Evolutionary conservation across 2,797 vertebrate genomes (phyloP).

Genomic region (Miichthys miiuy): DNA sequence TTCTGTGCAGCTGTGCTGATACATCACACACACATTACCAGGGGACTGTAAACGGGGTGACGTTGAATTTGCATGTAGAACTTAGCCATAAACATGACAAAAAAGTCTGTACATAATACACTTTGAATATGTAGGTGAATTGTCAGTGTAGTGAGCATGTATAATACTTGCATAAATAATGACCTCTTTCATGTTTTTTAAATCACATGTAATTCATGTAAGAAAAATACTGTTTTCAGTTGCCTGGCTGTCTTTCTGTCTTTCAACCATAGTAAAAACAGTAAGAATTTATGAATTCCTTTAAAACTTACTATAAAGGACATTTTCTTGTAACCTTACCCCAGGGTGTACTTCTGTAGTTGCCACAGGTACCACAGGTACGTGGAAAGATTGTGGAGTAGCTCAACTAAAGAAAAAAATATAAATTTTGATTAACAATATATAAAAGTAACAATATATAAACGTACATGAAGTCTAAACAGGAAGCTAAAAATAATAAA

Average conservation of each 20-base stretch:
- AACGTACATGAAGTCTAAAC: background rate
- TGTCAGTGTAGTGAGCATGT: no score
- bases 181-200: no score
- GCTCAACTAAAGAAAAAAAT: background rate
- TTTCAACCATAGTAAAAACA: no score
- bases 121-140: no score
- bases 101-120: background rate
- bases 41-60: background rate
- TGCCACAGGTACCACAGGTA: background rate
- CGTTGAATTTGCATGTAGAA: background rate
- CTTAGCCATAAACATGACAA: background rate
- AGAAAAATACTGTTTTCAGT: no score
- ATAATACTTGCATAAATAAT: no score
- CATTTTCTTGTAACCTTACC: background rate
- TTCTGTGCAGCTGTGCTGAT: slow-evolving; percentile 7
- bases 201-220: no score
- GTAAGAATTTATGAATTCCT: no score
- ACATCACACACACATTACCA: slow-evolving; percentile 1
- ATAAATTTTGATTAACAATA: background rate
- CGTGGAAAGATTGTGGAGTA: background rate
- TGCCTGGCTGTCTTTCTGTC: no score
- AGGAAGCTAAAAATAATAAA: background rate
- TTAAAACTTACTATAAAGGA: no score
- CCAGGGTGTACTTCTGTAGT: background rate
- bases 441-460: background rate